phyloP scores from a whole-genome alignment of 2,113 vertebrate species.

The Ciconia boyciana region DNA sequence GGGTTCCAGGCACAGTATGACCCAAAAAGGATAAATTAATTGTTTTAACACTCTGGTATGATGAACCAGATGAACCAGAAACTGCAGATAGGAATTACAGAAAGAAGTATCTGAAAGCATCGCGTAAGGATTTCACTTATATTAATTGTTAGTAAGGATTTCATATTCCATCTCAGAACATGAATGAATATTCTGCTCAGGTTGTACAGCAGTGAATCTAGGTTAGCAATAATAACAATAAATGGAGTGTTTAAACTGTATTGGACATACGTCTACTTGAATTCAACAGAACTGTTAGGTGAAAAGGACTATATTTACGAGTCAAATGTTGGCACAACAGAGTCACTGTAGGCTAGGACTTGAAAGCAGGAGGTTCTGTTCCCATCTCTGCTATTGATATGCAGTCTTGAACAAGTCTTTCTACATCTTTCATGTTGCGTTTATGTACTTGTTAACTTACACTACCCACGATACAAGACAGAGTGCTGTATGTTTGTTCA shows the following conservation, averaged over 20 bases:
- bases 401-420: not conserved
- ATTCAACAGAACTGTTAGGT: not conserved
- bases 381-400: not conserved
- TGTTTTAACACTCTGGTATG: not conserved
- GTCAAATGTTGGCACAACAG: not conserved
- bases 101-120: not conserved
- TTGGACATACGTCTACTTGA: not conserved
- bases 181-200: not conserved
- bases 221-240: not conserved
- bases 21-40: not conserved
- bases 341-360: not conserved
- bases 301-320: not conserved
- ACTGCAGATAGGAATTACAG: not conserved
- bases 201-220: not conserved
- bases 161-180: not conserved
- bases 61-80: not conserved
- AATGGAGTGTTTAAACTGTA: not conserved
- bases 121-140: not conserved
- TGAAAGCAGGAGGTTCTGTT: not conserved
- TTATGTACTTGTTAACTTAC: not conserved
- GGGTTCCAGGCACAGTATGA: not conserved
- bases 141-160: not conserved
- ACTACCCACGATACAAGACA: not conserved
- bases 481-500: not conserved
- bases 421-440: not conserved